phyloP scores from a whole-genome alignment of 2,113 vertebrate genomes.

The Strigops habroptila region DNA sequence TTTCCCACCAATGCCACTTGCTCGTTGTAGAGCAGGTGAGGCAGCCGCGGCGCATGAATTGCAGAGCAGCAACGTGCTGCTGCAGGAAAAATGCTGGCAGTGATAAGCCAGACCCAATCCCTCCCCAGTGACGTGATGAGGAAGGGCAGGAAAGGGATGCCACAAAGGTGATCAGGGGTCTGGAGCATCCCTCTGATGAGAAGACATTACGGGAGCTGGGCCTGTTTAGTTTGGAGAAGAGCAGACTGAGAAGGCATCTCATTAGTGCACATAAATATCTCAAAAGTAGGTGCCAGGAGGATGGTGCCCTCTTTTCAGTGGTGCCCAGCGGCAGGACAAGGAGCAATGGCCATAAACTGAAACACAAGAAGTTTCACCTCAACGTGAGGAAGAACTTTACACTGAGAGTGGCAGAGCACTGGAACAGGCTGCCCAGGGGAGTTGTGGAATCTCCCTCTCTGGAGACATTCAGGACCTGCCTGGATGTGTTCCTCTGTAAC shows the following conservation, averaged over 20 bases:
- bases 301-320: not conserved
- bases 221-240: not conserved
- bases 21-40: not conserved
- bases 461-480: too few species aligned
- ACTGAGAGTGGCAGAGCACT: too few species aligned
- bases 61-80: not conserved
- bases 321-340: not conserved
- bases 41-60: rapidly evolving
- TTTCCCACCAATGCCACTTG: rapidly evolving
- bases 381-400: too few species aligned
- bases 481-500: too few species aligned
- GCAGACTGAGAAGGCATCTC: not conserved
- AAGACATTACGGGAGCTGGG: not conserved
- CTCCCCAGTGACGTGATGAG: not conserved
- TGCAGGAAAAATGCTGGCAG: not conserved
- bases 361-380: too few species aligned
- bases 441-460: too few species aligned
- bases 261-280: not conserved
- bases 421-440: too few species aligned
- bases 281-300: not conserved
- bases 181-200: too few species aligned
- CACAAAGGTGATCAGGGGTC: not conserved
- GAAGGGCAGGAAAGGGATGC: not conserved
- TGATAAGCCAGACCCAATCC: not conserved
- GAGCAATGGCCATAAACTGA: too few species aligned